Evolutionary conservation across 1,140 invertebrate species (phyloP), one percentile per base, ranked within the genome.

Genomic region (Pseudomyrmex cubaensis): DNA sequence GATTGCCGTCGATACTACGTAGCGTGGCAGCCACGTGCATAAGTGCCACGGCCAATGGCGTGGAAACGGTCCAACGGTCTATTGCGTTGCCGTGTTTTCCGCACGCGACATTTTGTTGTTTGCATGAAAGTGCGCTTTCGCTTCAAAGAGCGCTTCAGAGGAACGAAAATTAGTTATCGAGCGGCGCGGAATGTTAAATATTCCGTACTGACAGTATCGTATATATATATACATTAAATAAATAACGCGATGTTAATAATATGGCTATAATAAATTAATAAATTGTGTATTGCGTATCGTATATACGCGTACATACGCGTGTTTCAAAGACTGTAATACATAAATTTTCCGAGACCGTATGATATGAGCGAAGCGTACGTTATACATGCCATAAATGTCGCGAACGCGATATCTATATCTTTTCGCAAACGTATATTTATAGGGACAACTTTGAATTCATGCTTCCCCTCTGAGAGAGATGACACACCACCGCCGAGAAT

Each of bases 1-100:
- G 86, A 87, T 88, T 83, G 86, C 72, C 86, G 75, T 87, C 86
- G 87, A 87, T 87, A 72, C 72, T 83, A 73, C 46, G 83, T 64
- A 64, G 63, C 73, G 44, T 35, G 61, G 67, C 74, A 22, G 54
- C 82, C 69, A 82, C 83, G 70, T 48, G 70, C 72, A 67, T 63
- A 87, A 80, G 70, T 78, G 82, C 82, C 75, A 59, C 35, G 74
- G 13, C 87, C 87, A 87, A 85, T 85, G 67, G 73, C 82, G 64
- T 73, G 85, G 85, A 87, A 87, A 86, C 67, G 80, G 46, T 62
- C 78, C 44, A 62, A 70, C 15, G 57, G n/a, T 15, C 15, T 17
- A 57, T 12, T 22, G 72, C 80, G 48, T 62, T 22, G 35, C 62
- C 56, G 84, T 57, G 67, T 64, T 59, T 62, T 64, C 64, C 57